Base-by-base conservation (phyloP, 2,797 vertebrate genomes). In the Sebastes alutus region DNA sequence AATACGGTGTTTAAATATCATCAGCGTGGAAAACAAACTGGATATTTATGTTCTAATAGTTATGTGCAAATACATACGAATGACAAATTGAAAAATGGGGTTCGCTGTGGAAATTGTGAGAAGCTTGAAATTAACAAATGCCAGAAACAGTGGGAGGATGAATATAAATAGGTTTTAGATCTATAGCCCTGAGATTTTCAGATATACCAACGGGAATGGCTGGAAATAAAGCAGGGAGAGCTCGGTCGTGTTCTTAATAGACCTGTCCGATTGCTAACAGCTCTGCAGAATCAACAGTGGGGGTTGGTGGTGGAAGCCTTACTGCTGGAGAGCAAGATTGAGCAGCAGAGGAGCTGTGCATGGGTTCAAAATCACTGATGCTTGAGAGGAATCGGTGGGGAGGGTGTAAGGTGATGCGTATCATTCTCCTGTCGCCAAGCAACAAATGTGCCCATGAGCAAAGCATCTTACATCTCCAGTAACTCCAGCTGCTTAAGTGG, bases 371-470 rank as follows among this genome's bases (percentile, higher is more conserved):
- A 86, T 73, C 74, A 79, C 38, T 79, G 76, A 82, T 25, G 82
- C 84, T 76, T 32, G 12, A 87, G 52, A 62, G 68, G 52, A 72
- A 60, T 73, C 38, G 22, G 29, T 58, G 54, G 60, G 72, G 70
- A 81, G 46, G 72, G 23, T 5, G 20, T 38, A 25, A 78, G 68
- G 75, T 71, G 70, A 80, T 70, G 79, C 64, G 66, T 71, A 75
- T 81, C 61, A 63, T 65, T 63, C 46, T 69, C 27, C 71, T 56
- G 85, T 90, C 63, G 5, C 84, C 64, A 83, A 75, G 84, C 84
- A 90, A 88, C 83, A 88, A 76, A 85, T 76, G 65, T 84, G 72
- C 77, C 75, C 32, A 80, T 86, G 66, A 88, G 73, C 88, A 81
- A 85, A 80, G 75, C 54, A 62, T 75, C 66, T 25, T 7, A 67